Evolutionary conservation across 2,113 vertebrate genomes (phyloP).

Genomic region (Gavialis gangeticus): DNA sequence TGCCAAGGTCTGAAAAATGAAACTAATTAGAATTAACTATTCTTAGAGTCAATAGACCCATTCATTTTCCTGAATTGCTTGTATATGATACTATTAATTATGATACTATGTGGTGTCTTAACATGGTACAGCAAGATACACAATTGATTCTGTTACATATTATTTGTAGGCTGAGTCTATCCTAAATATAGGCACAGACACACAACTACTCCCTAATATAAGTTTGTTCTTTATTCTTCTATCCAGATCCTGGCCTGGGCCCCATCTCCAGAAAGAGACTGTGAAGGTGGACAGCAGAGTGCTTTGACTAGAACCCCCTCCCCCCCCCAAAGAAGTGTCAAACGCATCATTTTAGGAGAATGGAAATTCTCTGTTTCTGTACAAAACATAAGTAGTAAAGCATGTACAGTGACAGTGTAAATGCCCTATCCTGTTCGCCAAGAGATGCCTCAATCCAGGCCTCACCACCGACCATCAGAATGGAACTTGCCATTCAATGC

Average conservation of each 20-base stretch:
- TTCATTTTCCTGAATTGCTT: neutral
- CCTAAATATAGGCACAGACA: neutral
- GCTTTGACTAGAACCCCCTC: neutral
- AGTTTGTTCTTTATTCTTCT: neutral
- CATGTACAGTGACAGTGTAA: neutral
- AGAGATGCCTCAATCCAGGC: neutral
- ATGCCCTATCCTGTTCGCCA: neutral
- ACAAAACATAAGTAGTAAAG: neutral
- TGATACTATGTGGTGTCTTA: neutral
- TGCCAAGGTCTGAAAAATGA: neutral
- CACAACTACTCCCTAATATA: neutral
- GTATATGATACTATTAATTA: neutral
- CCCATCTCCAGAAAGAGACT: neutral
- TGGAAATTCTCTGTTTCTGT: neutral
- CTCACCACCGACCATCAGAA: neutral
- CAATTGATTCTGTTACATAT: neutral
- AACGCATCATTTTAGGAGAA: neutral
- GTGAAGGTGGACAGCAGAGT: neutral
- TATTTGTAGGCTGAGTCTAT: neutral
- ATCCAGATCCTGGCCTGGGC: neutral
- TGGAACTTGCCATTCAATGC: neutral
- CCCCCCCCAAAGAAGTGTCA: neutral
- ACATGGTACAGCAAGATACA: neutral
- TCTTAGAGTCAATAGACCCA: neutral
- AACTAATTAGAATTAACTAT: neutral